Evolutionary conservation across 2,888 invertebrate species (phyloP), one percentile per base, ranked within the genome.

Genomic region (Eristalis tenax): DNA sequence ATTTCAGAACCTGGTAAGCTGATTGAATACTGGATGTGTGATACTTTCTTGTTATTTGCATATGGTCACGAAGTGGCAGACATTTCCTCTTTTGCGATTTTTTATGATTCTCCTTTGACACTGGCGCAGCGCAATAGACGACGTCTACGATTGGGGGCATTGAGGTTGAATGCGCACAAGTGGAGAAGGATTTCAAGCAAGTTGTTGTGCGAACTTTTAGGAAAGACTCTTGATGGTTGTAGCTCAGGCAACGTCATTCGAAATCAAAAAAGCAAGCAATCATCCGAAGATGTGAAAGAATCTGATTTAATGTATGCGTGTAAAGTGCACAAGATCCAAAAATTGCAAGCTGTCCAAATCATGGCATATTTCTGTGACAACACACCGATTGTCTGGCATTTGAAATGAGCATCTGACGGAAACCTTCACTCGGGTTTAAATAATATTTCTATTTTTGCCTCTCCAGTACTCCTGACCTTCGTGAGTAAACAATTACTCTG

Each of bases 381-480:
- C 5, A 11, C 38, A 38, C 2, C 38, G 38, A 28, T 26, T 26
- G 5, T 59, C 11, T 23, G 26, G 4, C 59, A 59, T 59, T 50
- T 18, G 4, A 11, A 59, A 2, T 15, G 15, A 26, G 1, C 23
- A 26, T 26, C 26, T 59, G 59, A 26, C 26, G 23, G 23, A 26
- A 26, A 23, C 59, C 59, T 59, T 59, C 26, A 15, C 13, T 23
- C 15, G 97, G 97, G 26, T 59, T 50, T 50, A 8, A 18, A 50
- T 50, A 50, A 50, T 50, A 50, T 18, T 50, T 50, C n/a, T 26
- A 59, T 59, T 59, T 26, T 3, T 43, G 61, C 26, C 40, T 74
- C 40, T 22, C 65, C 65, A 23, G 64, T 56, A 35, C 50, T 32
- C 4, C 74, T 75, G 75, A 84, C 84, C 84, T 84, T 80, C 80